phyloP scores from a whole-genome alignment of 2,797 vertebrate genomes.

The Siniperca scherzeri region DNA sequence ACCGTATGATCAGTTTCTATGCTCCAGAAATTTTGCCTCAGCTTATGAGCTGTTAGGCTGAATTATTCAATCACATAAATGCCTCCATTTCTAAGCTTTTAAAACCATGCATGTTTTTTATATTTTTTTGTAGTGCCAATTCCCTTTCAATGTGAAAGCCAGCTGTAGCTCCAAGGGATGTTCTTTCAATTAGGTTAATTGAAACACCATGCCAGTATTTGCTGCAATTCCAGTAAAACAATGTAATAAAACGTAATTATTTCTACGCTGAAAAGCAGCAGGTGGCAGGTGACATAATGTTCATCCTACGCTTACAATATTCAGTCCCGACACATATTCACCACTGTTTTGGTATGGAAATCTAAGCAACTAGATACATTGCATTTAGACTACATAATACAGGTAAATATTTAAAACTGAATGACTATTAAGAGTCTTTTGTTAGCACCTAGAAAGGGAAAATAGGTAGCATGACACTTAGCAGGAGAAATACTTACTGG shows the following conservation, averaged over 20 bases:
- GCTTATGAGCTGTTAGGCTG: slow-evolving; percentile 39
- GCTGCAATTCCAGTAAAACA: slow-evolving; percentile 64
- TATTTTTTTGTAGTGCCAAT: slow-evolving; percentile 31
- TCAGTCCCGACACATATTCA: slow-evolving; percentile 8
- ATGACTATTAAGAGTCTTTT: background rate
- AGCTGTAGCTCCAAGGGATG: slow-evolving; percentile 61
- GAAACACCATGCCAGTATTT: slow-evolving; percentile 53
- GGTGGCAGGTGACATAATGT: slow-evolving; percentile 45
- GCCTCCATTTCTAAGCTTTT: slow-evolving; percentile 59
- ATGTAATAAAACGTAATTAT: slow-evolving; percentile 67
- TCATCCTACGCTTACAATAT: background rate
- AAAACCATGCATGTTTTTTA: slow-evolving; percentile 34
- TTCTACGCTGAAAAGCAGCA: slow-evolving; percentile 54
- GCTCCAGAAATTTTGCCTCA: slow-evolving; percentile 22
- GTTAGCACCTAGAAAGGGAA: background rate
- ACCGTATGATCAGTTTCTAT: slow-evolving; percentile 18
- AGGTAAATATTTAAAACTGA: slow-evolving; percentile 7
- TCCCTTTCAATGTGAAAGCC: slow-evolving; percentile 48
- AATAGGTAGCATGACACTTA: background rate
- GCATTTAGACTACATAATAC: background rate
- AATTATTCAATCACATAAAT: slow-evolving; percentile 67
- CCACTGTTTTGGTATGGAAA: background rate
- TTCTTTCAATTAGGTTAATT: slow-evolving; percentile 72
- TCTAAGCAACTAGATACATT: background rate
- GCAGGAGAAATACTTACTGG: slow-evolving; percentile 89